Percentiles rank a stretch among this genome's conserved stretches.
These are phyloP conservation scores for Globodera ellingtonae DNA, from an alignment of 1,140 invertebrate genomes.

Conservation along the genomic window DNA sequence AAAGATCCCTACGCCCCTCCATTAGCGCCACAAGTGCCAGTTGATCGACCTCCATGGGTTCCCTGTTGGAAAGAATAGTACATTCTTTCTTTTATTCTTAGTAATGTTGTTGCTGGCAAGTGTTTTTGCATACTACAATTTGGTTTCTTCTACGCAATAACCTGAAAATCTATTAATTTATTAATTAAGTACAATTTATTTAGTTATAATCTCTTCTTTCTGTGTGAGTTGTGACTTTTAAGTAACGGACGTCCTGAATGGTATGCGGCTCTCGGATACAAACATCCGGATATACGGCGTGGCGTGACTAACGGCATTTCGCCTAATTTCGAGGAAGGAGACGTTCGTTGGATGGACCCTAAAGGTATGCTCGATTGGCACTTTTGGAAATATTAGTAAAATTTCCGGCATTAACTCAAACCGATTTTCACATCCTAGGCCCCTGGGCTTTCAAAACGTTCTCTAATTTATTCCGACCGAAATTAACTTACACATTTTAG, in stretches of 20 bases:
- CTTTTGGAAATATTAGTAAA: too few relatives aligned
- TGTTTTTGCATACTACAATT: too few relatives aligned
- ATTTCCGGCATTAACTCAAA: too few relatives aligned
- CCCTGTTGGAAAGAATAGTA: conserved; percentile 50
- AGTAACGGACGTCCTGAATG: conserved; percentile 58
- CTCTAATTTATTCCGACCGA: too few relatives aligned
- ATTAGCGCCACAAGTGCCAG: conserved; percentile 6
- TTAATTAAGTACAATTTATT: not conserved
- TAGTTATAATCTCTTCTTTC: too few relatives aligned
- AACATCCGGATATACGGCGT: conserved; percentile 46
- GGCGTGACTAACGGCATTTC: not conserved
- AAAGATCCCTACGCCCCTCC: conserved; percentile 22
- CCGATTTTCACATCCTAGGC: too few relatives aligned
- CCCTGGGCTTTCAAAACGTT: too few relatives aligned
- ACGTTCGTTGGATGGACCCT: conserved; percentile 41
- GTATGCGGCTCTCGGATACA: conserved; percentile 50
- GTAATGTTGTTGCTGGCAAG: not conserved
- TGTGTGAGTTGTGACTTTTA: conserved; percentile 28
- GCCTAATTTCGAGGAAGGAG: not conserved
- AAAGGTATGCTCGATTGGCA: conserved; percentile 15
- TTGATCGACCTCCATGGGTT: conserved; percentile 6
- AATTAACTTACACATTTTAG: not conserved
- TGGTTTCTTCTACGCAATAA: too few relatives aligned
- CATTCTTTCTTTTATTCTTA: conserved; percentile 17
- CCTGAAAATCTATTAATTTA: too few relatives aligned